Conservation (phyloP, 1,140 invertebrate genomes). For the Rhizoglyphus robini region DNA sequence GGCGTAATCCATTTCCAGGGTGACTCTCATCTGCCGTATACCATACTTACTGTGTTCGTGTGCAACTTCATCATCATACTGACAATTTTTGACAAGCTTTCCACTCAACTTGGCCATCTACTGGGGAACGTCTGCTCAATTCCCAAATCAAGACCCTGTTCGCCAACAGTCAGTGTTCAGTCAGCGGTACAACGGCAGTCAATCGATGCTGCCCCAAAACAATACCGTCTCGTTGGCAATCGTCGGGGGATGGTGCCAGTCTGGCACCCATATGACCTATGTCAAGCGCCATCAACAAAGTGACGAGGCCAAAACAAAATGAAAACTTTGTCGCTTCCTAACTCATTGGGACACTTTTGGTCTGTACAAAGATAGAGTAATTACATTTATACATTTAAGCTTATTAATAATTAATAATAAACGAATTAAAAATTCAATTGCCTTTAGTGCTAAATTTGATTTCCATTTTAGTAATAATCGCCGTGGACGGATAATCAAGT, state of each 20-base stretch:
- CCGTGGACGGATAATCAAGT: no score
- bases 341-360: background rate
- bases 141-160: slow-evolving; percentile 49
- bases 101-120: slow-evolving; percentile 91
- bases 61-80: slow-evolving; percentile 81
- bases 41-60: slow-evolving; percentile 69
- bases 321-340: background rate
- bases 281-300: background rate
- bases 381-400: background rate
- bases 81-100: no score
- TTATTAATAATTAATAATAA: background rate
- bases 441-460: background rate
- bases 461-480: no score
- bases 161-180: background rate
- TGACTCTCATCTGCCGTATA: slow-evolving; percentile 57
- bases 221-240: slow-evolving; percentile 1
- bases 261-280: background rate
- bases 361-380: background rate
- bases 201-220: background rate
- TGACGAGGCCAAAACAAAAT: background rate
- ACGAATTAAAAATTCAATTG: background rate
- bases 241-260: background rate
- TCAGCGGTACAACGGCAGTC: background rate
- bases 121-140: slow-evolving; percentile 84
- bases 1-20: slow-evolving; percentile 44